A percentile compares a stretch with the other conserved stretches of the same genome.
Evolutionary conservation across 2,888 invertebrate species (phyloP).

Genomic region (Melinaea marsaeus): DNA sequence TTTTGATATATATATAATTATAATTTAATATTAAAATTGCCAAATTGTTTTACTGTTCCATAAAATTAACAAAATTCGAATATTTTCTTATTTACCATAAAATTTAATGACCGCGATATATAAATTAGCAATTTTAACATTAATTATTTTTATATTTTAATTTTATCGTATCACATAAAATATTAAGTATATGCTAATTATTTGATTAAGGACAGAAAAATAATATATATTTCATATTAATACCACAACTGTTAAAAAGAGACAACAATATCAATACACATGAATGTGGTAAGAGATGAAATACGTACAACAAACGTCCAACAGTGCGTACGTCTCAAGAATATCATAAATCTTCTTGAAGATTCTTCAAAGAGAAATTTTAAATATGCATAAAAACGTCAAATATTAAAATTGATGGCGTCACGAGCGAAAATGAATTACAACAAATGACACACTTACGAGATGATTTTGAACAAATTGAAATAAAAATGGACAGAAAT

Average conservation of each 20-base stretch:
- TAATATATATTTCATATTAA: too few relatives aligned
- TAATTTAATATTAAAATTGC: slow-evolving; percentile 52
- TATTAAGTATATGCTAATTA: too few relatives aligned
- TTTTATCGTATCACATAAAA: background rate
- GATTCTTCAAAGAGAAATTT: slow-evolving; percentile 71
- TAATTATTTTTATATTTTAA: too few relatives aligned
- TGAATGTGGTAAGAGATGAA: background rate
- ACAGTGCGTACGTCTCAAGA: slow-evolving; percentile 44
- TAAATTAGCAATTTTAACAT: too few relatives aligned
- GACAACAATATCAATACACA: too few relatives aligned
- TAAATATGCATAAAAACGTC: slow-evolving; percentile 76
- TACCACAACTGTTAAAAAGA: too few relatives aligned
- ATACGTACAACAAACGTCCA: background rate
- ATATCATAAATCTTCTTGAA: slow-evolving; percentile 60
- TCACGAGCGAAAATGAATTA: slow-evolving; percentile 54
- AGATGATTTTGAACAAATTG: slow-evolving; percentile 63
- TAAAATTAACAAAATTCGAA: slow-evolving; percentile 50
- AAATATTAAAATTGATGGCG: slow-evolving; percentile 66
- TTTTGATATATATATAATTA: too few relatives aligned
- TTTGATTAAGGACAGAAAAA: too few relatives aligned
- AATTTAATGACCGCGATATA: too few relatives aligned
- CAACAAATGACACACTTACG: slow-evolving; percentile 59
- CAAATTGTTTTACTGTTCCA: slow-evolving; percentile 53
- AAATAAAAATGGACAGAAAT: slow-evolving; percentile 60
- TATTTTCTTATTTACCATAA: too few relatives aligned